These are phyloP conservation scores for Bicyclus anynana DNA, from an alignment of 1,140 invertebrate genomes.

Conservation along the genomic window DNA sequence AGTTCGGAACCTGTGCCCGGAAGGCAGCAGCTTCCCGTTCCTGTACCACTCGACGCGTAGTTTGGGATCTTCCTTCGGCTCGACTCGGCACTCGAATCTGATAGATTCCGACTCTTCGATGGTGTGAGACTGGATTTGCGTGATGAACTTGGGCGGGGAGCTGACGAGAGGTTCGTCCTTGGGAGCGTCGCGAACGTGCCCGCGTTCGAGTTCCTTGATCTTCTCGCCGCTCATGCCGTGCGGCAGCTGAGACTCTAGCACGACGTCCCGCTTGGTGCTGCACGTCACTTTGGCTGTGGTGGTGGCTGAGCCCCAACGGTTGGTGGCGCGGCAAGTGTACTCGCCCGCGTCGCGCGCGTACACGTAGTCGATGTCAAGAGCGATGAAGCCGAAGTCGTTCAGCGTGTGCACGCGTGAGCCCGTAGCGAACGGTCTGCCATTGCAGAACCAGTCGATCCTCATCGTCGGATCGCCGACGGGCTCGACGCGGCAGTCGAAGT, in stretches of 20 bases:
- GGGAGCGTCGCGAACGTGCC: constrained; percentile 83
- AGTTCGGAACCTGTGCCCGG: constrained; percentile 94
- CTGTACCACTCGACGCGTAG: constrained; percentile 95
- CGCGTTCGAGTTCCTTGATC: constrained; percentile 93
- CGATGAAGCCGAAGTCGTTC: constrained; percentile 97
- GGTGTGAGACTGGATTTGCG: constrained; percentile 88
- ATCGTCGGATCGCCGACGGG: constrained; percentile 91
- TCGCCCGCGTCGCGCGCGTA: constrained; percentile 92
- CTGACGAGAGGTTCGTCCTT: constrained; percentile 82
- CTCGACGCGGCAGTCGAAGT: constrained; percentile 95
- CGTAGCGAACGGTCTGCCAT: constrained; percentile 91
- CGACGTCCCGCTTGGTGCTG: constrained; percentile 91
- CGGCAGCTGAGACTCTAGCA: constrained; percentile 94
- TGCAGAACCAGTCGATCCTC: constrained; percentile 96
- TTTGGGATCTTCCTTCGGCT: constrained; percentile 96
- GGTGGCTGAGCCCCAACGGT: constrained; percentile 91
- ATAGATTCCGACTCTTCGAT: constrained; percentile 94
- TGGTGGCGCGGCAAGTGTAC: constrained; percentile 92
- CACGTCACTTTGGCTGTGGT: constrained; percentile 90
- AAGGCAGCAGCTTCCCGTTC: constrained; percentile 91
- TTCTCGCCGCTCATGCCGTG: constrained; percentile 95
- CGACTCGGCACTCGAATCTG: constrained; percentile 95
- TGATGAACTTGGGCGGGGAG: constrained; percentile 89
- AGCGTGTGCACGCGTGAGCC: constrained; percentile 93
- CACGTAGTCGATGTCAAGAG: constrained; percentile 93